Evolutionary conservation across 2,888 invertebrate genomes (phyloP).

Genomic region (Leistus spinibarbis): DNA sequence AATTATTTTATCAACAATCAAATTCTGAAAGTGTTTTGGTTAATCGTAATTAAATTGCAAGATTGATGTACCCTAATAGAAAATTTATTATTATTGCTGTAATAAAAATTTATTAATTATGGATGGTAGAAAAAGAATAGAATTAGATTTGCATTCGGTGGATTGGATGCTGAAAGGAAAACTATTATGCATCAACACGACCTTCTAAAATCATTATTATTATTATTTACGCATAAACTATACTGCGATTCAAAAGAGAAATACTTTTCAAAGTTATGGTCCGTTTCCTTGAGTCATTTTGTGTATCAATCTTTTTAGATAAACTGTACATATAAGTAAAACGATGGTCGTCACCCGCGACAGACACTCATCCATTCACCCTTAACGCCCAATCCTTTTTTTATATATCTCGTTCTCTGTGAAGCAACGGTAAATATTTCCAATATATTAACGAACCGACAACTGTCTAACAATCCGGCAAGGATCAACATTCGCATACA

Average conservation of each 20-base stretch:
- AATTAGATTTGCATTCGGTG: conserved; percentile 35
- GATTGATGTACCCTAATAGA: neutral
- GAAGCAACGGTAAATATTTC: no score
- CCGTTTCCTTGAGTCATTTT: no score
- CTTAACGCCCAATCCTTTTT: no score
- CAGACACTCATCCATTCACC: no score
- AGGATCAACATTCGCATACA: no score
- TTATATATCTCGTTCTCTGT: no score
- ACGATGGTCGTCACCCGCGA: no score
- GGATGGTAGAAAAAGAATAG: conserved; percentile 27
- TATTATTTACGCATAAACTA: neutral
- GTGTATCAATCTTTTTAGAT: no score
- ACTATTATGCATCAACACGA: conserved; percentile 34
- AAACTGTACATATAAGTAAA: no score
- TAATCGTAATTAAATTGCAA: conserved; percentile 5
- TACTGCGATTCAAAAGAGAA: neutral
- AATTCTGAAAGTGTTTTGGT: conserved; percentile 37
- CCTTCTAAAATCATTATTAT: conserved; percentile 29
- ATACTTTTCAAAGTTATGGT: no score
- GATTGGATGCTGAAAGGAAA: conserved; percentile 37
- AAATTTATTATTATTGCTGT: conserved; percentile 45
- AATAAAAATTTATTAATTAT: conserved; percentile 47
- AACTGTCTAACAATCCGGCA: no score
- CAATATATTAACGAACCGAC: no score
- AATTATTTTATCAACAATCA: conserved; percentile 25